Evolutionary conservation across 1,140 invertebrate species (phyloP).

Genomic region (Danaus plexippus): DNA sequence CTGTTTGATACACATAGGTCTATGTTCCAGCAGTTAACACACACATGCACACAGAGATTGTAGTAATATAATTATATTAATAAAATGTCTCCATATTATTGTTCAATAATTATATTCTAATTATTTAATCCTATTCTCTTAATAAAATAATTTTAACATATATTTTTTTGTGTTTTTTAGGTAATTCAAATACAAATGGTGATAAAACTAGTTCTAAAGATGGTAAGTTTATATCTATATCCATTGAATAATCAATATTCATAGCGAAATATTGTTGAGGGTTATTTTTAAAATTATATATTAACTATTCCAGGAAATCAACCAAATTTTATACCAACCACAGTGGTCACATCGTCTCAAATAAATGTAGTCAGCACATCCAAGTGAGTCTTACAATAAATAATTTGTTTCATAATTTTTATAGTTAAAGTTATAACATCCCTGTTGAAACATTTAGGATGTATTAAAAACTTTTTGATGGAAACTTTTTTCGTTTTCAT

Average conservation of each 20-base stretch:
- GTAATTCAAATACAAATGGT: constrained; percentile 66
- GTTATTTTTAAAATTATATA: too few species aligned
- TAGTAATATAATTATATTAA: too few species aligned
- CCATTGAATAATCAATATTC: too few species aligned
- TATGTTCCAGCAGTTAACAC: too few species aligned
- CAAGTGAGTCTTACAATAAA: constrained; percentile 52
- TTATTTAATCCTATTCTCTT: not conserved
- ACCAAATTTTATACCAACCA: constrained; percentile 67
- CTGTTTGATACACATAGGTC: too few species aligned
- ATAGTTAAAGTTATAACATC: not conserved
- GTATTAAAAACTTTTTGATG: constrained; percentile 4
- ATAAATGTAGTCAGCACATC: constrained; percentile 70
- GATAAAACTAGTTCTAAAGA: constrained; percentile 66
- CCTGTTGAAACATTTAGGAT: not conserved
- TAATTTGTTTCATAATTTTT: not conserved
- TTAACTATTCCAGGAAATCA: constrained; percentile 53
- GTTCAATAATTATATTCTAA: not conserved
- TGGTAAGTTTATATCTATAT: constrained; percentile 34
- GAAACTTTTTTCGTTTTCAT: too few species aligned
- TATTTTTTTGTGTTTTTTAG: constrained; percentile 26
- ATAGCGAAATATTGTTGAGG: too few species aligned
- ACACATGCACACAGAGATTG: too few species aligned
- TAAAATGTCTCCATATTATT: too few species aligned
- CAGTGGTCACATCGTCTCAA: constrained; percentile 69
- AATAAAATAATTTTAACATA: too few species aligned